Conservation (phyloP, 2,113 vertebrate species). For the Passer domesticus region DNA sequence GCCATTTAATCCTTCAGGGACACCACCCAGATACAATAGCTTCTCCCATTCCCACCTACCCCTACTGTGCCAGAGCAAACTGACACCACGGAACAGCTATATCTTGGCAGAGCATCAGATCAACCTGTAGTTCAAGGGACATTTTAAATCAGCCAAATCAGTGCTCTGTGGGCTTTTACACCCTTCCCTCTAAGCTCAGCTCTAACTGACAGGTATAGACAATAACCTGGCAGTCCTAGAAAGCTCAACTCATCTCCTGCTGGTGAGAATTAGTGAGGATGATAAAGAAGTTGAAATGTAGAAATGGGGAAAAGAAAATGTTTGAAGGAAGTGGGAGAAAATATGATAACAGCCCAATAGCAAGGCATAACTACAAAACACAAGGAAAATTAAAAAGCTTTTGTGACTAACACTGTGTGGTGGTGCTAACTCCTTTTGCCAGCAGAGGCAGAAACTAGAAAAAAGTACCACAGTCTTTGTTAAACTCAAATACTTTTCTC, state of each 20-base stretch:
- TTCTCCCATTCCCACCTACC: background rate
- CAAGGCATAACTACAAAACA: background rate
- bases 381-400: background rate
- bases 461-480: background rate
- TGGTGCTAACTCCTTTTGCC: background rate
- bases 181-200: background rate
- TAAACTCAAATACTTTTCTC: background rate
- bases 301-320: background rate
- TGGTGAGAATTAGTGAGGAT: background rate
- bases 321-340: background rate
- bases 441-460: background rate
- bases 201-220: background rate
- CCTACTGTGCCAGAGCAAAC: background rate
- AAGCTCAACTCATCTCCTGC: background rate
- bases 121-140: background rate
- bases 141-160: background rate
- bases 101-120: background rate
- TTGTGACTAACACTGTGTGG: background rate
- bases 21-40: background rate
- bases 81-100: background rate
- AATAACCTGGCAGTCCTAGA: background rate
- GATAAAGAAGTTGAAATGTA: background rate
- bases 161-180: background rate
- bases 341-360: background rate
- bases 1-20: background rate